Base-by-base conservation (phyloP, 2,797 vertebrate species). In the Parambassis ranga region DNA sequence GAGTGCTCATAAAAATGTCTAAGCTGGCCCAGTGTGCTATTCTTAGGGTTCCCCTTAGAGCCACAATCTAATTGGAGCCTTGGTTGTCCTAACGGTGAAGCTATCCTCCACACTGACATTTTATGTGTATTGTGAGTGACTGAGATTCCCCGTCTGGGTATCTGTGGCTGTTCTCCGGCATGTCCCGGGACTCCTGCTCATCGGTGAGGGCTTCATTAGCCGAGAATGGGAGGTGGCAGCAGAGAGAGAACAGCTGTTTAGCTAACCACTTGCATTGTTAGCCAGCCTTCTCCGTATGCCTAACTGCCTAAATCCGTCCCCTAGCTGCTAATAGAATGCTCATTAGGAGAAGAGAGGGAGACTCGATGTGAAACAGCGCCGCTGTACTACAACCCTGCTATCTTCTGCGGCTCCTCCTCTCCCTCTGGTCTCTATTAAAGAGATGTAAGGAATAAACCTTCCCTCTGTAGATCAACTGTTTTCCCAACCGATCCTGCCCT, bases 171-270 rank as follows among this genome's bases (percentile, higher is more conserved):
- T 83, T 89, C 71, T 74, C 65, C 36, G n/a, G 48, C 71, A 75
- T 55, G 67, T 90, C 89, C 89, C 73, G 69, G 87, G 89, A 92
- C 89, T 86, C 65, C 73, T 59, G 79, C 75, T 84, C 85, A 69
- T 81, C 51, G 79, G 83, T 91, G 89, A 92, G 88, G 87, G 91
- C 90, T 94, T 93, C 92, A 93, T 94, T 93, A 94, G 89, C 65
- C n/a, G 43, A 65, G 51, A 81, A 90, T 89, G 89, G 85, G 89
- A 87, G 88, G 90, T 82, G 89, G 86, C 86, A 83, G 77, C 79
- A 79, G 85, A 74, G 85, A 84, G 60, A 63, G 83, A 92, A 91
- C 93, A 94, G 92, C 92, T 94, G 93, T 92, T 93, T 91, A 90
- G 89, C 87, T 91, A 93, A 93, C 89, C 82, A 84, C 82, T 82